Evolutionary conservation across 2,797 vertebrate genomes (phyloP), one percentile per base, ranked within the genome.

Genomic region (Epinephelus awoara): DNA sequence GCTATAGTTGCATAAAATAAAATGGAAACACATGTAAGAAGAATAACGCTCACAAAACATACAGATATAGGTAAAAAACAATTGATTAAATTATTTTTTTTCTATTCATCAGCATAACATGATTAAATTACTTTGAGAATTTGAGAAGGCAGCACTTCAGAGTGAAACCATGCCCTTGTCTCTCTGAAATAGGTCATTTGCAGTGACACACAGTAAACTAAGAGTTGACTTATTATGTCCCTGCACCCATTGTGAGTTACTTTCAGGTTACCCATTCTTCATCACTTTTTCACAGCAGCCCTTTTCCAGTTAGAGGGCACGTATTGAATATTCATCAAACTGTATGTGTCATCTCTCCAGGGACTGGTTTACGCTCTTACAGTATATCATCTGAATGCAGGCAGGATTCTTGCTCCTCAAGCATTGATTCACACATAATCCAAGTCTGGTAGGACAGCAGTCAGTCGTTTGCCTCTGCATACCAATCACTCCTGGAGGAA

Each of bases 251-350:
- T 76, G 49, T 63, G 50, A 82, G 64, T 68, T 46, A 80, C 58
- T 77, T 82, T 46, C 27, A 76, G 54, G 80, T 67, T 54, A 66
- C 56, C 42, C 52, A 42, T 77, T 79, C 73, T 65, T 78, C 67
- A 81, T 82, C 75, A 67, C 71, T 69, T 82, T 76, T 74, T 29
- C 40, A 56, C 66, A 62, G 75, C 56, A 72, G 70, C 25, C n/a
- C 19, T 54, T 23, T 62, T 68, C 21, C 59, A 52, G 71, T 85
- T 82, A 56, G 74, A 87, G 68, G 58, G 50, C 61, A 76, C 75
- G 55, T 51, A 64, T 74, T 90, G 85, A 90, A 92, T 90, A 92
- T 92, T 92, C 83, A 92, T 92, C 68, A 80, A 77, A 82, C 17
- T 72, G 29, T 59, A 29, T 83, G 79, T 85, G 82, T 84, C 82